Conservation (phyloP, 2,797 vertebrate genomes). For the Urophycis tenuis region DNA sequence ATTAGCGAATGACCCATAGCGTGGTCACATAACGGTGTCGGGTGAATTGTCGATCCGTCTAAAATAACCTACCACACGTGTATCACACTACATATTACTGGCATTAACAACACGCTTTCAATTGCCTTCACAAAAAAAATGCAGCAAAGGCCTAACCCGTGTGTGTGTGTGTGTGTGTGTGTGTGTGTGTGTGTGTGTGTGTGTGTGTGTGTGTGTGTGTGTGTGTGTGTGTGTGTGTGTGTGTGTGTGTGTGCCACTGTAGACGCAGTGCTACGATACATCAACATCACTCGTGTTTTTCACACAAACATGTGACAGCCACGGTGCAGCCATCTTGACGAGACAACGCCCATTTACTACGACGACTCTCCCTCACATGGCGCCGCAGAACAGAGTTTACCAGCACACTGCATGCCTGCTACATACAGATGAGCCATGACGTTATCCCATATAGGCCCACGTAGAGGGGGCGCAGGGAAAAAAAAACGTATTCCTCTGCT, state of each 20-base stretch:
- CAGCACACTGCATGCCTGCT: slow-evolving; percentile 20
- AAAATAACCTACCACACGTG: not conserved
- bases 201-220: no score
- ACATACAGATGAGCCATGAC: not conserved
- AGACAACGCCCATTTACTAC: slow-evolving; percentile 75
- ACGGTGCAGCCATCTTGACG: slow-evolving; percentile 64
- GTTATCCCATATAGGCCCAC: not conserved
- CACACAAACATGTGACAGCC: slow-evolving; percentile 44
- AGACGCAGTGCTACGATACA: not conserved
- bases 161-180: no score
- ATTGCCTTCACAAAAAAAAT: not conserved
- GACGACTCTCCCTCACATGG: slow-evolving; percentile 61
- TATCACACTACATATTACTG: not conserved
- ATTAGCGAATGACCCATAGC: not conserved
- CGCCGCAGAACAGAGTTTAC: slow-evolving; percentile 25
- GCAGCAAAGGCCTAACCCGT: not conserved
- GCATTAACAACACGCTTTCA: not conserved
- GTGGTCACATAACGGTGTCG: not conserved
- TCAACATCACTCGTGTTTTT: not conserved
- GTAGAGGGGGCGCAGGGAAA: not conserved
- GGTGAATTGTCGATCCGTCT: not conserved
- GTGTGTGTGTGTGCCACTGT: not conserved
- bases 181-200: no score
- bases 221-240: no score
- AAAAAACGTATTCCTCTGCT: not conserved